phyloP scores from a whole-genome alignment of 35 echinoderm and acorn worm species.

The Eucidaris tribuloides region DNA sequence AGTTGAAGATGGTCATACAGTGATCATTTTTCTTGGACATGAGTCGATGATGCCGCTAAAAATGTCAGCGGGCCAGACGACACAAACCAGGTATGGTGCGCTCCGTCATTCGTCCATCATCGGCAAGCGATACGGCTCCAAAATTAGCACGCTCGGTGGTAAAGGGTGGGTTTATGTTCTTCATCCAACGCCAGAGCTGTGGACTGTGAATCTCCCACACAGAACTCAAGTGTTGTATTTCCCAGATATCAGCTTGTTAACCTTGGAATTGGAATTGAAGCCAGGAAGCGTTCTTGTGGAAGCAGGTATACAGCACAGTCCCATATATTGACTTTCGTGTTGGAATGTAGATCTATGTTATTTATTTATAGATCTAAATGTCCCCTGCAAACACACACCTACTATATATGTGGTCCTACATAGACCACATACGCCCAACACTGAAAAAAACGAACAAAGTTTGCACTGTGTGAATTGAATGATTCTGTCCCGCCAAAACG shows the following conservation, averaged over 20 bases:
- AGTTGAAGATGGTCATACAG: conserved; percentile 63
- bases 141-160: conserved; percentile 44
- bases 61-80: conserved; percentile 40
- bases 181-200: conserved; percentile 89
- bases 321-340: too few species aligned
- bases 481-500: too few species aligned
- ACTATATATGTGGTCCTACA: too few species aligned
- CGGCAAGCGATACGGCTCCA: conserved; percentile 81
- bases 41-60: conserved; percentile 69
- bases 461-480: too few species aligned
- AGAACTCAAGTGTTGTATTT: conserved; percentile 94
- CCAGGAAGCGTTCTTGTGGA: conserved; percentile 82
- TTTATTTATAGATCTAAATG: too few species aligned
- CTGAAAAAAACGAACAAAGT: too few species aligned
- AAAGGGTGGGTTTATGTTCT: conserved; percentile 84
- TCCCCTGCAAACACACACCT: too few species aligned
- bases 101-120: conserved; percentile 70
- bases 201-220: conserved; percentile 89
- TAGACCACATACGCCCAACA: too few species aligned
- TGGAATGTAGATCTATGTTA: too few species aligned
- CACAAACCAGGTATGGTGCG: conserved; percentile 81
- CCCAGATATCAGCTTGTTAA: conserved; percentile 86
- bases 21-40: conserved; percentile 69
- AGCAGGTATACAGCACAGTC: conserved; percentile 65
- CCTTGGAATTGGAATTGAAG: conserved; percentile 78